Evolutionary conservation across 2,888 invertebrate species (phyloP).

Genomic region (Ormyrus nitidulus): DNA sequence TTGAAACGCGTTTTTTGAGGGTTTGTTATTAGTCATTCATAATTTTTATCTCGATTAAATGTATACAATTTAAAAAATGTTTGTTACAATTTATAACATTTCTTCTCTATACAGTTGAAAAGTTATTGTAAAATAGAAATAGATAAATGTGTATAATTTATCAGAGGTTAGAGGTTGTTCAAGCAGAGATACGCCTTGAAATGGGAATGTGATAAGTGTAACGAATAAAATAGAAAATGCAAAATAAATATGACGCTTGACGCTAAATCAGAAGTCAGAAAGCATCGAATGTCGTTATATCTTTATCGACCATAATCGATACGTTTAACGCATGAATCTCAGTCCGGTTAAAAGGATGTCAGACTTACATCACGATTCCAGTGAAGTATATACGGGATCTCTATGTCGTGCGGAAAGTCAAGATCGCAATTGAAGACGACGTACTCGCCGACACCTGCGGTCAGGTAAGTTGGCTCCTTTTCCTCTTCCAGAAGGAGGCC

Average conservation of each 20-base stretch:
- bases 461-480: conserved; percentile 75
- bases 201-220: no score
- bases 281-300: conserved; percentile 17
- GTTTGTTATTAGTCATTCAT: no score
- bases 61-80: no score
- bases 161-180: no score
- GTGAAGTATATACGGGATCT: conserved; percentile 90
- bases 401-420: conserved; percentile 90
- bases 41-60: no score
- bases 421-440: conserved; percentile 90
- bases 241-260: neutral
- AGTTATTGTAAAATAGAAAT: no score
- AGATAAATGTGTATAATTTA: no score
- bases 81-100: no score
- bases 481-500: conserved; percentile 72
- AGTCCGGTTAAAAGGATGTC: conserved; percentile 15
- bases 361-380: conserved; percentile 93
- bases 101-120: no score
- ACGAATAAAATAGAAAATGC: neutral
- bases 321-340: conserved; percentile 28
- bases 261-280: conserved; percentile 4
- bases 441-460: conserved; percentile 86
- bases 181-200: no score
- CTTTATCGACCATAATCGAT: conserved; percentile 45
- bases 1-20: no score